These are phyloP conservation scores for Tapirus terrestris DNA, from an alignment of 2,113 vertebrate genomes.

Conservation along the genomic window DNA sequence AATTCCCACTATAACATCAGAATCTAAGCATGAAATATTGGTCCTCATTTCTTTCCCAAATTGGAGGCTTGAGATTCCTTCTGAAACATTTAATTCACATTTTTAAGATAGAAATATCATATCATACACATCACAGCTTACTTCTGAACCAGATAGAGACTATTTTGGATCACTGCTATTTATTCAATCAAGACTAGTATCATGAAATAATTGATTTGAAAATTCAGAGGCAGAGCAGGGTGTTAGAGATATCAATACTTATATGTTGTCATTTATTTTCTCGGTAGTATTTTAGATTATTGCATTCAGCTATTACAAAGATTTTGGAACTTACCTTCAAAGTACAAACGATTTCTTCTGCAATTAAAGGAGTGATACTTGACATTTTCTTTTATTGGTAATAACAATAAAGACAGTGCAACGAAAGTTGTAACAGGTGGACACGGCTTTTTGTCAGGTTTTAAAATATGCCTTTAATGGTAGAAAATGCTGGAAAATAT, in stretches of 20 bases:
- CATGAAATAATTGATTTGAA: neutral
- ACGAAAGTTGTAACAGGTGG: neutral
- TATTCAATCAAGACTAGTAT: neutral
- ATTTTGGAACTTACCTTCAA: neutral
- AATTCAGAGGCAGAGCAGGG: neutral
- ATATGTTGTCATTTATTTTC: neutral
- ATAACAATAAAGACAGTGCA: neutral
- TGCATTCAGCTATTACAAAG: neutral
- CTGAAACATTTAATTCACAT: conserved; percentile 39
- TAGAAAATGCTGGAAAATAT: neutral
- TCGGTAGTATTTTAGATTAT: neutral
- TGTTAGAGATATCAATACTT: neutral
- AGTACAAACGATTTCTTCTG: neutral
- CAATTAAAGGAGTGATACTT: neutral
- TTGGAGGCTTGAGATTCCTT: conserved; percentile 1
- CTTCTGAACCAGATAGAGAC: neutral
- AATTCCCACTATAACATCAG: neutral
- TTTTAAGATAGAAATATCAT: conserved; percentile 21
- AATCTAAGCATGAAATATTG: conserved; percentile 42
- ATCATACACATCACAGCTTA: neutral
- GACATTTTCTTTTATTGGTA: neutral
- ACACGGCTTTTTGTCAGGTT: neutral
- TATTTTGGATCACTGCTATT: neutral
- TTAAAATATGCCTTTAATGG: neutral
- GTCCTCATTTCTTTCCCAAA: neutral